Base-by-base conservation (phyloP, 2,113 vertebrate genomes). In the Dasyurus viverrinus region DNA sequence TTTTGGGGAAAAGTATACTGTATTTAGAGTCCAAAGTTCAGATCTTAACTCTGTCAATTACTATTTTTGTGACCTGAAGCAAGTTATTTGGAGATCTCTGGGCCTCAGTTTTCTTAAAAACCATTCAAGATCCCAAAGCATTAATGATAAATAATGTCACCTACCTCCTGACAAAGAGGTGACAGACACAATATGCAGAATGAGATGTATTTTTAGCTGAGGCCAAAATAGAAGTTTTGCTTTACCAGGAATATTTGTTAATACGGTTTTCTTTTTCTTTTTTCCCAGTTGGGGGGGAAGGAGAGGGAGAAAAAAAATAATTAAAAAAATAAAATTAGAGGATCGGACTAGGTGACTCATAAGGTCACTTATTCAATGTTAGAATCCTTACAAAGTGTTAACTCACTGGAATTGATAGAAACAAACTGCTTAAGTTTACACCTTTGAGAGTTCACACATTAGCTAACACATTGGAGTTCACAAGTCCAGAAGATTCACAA, bases 241-340 rank as follows among this genome's bases (percentile, higher is more conserved):
- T 36, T 68, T 68, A 76, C 30, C 36, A 68, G 36, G 14, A 30
- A n/a, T 68, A 30, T 36, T n/a, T 76, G 60, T n/a, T 76, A 76
- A 11, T n/a, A 19, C 11, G 0, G 3, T 68, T 68, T 68, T 68
- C 60, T 68, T 68, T 68, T 60, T 57, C 26, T 36, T 36, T 6
- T 68, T 68, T 68, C 30, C 60, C 3, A n/a, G 11, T 36, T 68
- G 2, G 9, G 5, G 60, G 92, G 91, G 46, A 12, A 0, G 95
- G 1, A 68, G 25, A 92, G 48, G 5, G 0, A 96, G 2, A 57
- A 24, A 42, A 24, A 91, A 96, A 68, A 95, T n/a, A 91, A 94
- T 92, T 2, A 42, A 90, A 8, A 93, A 91, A 2, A 30, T 54
- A 94, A 95, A 89, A 93, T 93, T 84, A 84, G 30, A 27, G 12